Conservation (phyloP, 2,113 vertebrate genomes). For the Pica pica region DNA sequence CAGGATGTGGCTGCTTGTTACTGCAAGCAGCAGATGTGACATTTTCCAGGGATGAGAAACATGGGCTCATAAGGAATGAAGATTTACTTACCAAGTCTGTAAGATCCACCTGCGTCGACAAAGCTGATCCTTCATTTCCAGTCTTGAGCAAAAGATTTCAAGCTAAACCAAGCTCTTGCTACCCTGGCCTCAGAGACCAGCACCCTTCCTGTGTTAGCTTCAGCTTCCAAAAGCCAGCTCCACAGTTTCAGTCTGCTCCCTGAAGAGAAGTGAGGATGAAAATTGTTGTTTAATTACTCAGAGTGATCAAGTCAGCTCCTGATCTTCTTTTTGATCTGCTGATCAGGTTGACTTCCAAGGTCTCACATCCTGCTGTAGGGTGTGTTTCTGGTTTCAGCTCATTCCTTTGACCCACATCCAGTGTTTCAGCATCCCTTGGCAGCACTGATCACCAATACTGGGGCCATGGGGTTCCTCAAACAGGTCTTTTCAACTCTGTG, state of each 20-base stretch:
- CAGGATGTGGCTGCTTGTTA: not conserved
- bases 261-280: not conserved
- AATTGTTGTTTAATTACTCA: not conserved
- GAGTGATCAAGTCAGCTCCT: not conserved
- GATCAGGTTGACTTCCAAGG: not conserved
- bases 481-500: not conserved
- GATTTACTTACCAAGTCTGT: not conserved
- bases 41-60: not conserved
- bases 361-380: not conserved
- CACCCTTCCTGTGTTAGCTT: not conserved
- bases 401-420: not conserved
- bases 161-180: not conserved
- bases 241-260: not conserved
- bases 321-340: not conserved
- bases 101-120: not conserved
- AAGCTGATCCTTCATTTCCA: not conserved
- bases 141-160: not conserved
- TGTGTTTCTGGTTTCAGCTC: constrained; percentile 9
- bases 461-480: not conserved
- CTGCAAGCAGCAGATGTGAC: not conserved
- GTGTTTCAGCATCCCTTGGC: not conserved
- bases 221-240: not conserved
- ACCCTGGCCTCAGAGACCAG: not conserved
- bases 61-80: not conserved
- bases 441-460: not conserved